These are phyloP conservation scores for Herminia tarsipennalis DNA, from an alignment of 2,888 invertebrate species.

Conservation along the genomic window DNA sequence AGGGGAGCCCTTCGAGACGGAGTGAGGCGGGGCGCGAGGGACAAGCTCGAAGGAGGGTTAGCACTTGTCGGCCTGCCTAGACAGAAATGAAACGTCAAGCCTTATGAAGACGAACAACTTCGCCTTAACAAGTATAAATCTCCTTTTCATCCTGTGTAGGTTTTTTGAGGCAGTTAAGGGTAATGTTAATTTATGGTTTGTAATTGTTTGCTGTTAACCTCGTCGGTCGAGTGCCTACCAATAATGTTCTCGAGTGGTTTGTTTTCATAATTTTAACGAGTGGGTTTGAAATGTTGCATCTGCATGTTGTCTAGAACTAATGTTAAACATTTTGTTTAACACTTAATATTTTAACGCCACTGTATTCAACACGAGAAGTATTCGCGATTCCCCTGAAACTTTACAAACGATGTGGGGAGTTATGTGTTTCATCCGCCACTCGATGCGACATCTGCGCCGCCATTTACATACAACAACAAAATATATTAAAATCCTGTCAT, in stretches of 20 bases:
- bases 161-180: slow-evolving; percentile 68
- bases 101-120: slow-evolving; percentile 84
- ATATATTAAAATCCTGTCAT: slow-evolving; percentile 85
- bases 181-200: slow-evolving; percentile 73
- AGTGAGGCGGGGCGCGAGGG: slow-evolving; percentile 44
- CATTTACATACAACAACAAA: slow-evolving; percentile 81
- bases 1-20: slow-evolving; percentile 69
- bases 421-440: slow-evolving; percentile 44
- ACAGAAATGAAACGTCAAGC: slow-evolving; percentile 82
- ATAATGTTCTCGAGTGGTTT: slow-evolving; percentile 35
- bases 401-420: slow-evolving; percentile 45
- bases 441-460: slow-evolving; percentile 62
- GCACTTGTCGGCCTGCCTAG: slow-evolving; percentile 81
- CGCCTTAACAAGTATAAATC: slow-evolving; percentile 82
- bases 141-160: slow-evolving; percentile 69
- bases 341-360: slow-evolving; percentile 10
- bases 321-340: slow-evolving; percentile 13
- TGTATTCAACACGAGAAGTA: slow-evolving; percentile 8
- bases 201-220: slow-evolving; percentile 56
- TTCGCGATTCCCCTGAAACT: slow-evolving; percentile 18
- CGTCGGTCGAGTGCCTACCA: slow-evolving; percentile 30
- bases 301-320: background rate
- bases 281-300: background rate
- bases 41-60: slow-evolving; percentile 61
- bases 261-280: slow-evolving; percentile 21